These are phyloP conservation scores for Manis crassicaudata DNA, from an alignment of 2,797 vertebrate genomes.

Conservation along the genomic window DNA sequence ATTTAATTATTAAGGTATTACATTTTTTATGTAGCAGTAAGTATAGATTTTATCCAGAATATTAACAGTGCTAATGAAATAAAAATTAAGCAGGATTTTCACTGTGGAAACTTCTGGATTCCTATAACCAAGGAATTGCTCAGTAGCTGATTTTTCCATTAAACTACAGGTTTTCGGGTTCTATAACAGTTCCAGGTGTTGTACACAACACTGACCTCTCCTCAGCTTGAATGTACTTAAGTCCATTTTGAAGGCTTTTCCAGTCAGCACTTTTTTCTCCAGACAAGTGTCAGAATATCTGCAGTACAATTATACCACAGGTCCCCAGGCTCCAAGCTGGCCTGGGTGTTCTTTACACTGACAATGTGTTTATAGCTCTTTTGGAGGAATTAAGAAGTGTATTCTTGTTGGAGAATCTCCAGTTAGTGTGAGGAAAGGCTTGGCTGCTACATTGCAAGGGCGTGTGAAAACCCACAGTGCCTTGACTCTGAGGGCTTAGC, in stretches of 20 bases:
- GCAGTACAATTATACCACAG: not conserved
- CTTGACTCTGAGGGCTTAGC: fast-evolving
- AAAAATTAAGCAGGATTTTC: not conserved
- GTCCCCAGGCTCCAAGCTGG: not conserved
- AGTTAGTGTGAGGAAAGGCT: not conserved
- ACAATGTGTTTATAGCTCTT: not conserved
- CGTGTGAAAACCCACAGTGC: not conserved
- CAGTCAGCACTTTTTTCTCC: not conserved
- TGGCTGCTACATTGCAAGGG: not conserved
- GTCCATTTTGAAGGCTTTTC: not conserved
- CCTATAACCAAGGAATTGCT: not conserved
- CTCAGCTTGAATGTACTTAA: not conserved
- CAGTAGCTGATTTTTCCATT: not conserved
- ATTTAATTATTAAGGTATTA: not conserved
- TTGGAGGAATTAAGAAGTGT: not conserved
- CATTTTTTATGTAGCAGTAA: not conserved
- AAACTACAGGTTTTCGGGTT: not conserved
- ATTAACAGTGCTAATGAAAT: not conserved
- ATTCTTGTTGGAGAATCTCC: not conserved
- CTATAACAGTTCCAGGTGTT: not conserved
- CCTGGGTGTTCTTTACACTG: not conserved
- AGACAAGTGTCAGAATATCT: not conserved
- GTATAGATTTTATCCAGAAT: not conserved
- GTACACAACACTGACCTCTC: fast-evolving
- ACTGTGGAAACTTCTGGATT: not conserved